phyloP scores from a whole-genome alignment of 23 tunicate genomes.

The Aplidium turbinatum region DNA sequence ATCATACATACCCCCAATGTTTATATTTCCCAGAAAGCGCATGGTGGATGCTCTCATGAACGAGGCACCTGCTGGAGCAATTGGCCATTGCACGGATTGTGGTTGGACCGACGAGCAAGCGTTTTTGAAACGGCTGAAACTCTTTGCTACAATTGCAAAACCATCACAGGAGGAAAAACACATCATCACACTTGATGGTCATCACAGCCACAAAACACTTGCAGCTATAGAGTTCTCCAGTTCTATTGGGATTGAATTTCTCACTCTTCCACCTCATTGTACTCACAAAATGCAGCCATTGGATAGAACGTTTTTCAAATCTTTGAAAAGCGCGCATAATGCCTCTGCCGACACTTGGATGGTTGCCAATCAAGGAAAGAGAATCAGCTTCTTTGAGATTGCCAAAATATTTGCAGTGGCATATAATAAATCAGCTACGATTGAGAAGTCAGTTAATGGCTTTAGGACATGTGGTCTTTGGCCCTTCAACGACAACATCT shows the following conservation, averaged over 20 bases:
- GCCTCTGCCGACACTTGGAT: constrained; percentile 13
- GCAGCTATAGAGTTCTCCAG: not conserved
- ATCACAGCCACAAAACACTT: constrained; percentile 19
- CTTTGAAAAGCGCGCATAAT: not conserved
- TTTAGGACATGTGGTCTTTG: constrained; percentile 18
- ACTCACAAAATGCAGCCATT: constrained; percentile 15
- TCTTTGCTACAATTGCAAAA: constrained; percentile 15
- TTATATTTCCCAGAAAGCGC: constrained; percentile 10
- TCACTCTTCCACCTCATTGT: constrained; percentile 8
- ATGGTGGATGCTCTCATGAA: constrained; percentile 15
- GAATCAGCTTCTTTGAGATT: constrained; percentile 6
- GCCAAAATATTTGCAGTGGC: constrained; percentile 17
- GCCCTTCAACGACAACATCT: constrained; percentile 12
- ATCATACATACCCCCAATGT: constrained; percentile 1
- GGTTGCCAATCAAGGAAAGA: not conserved
- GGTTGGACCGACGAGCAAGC: constrained; percentile 16
- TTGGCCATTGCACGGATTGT: constrained; percentile 6
- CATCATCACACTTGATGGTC: not conserved
- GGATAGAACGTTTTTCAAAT: constrained; percentile 13
- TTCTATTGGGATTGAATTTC: constrained; percentile 9
- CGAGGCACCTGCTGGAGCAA: constrained; percentile 22
- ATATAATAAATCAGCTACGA: constrained; percentile 1
- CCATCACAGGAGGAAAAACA: constrained; percentile 5
- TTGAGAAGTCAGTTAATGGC: constrained; percentile 11
- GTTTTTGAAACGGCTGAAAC: constrained; percentile 17